These are phyloP conservation scores for Percopsis omiscomaycus DNA, from an alignment of 2,797 vertebrate species.

Conservation along the genomic window DNA sequence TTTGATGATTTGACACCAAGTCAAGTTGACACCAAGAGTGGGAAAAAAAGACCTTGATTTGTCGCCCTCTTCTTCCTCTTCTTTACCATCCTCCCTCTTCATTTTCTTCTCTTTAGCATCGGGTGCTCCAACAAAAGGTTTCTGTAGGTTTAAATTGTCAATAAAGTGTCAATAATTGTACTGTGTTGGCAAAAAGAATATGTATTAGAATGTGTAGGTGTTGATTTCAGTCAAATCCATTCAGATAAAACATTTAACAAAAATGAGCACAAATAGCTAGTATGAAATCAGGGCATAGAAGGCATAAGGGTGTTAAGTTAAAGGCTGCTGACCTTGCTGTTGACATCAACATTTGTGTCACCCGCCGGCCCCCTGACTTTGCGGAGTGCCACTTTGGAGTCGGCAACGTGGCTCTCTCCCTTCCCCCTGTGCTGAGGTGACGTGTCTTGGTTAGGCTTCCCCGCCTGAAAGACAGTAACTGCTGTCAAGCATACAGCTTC, in stretches of 20 bases:
- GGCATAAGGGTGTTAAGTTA: not conserved
- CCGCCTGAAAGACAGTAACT: constrained; percentile 48
- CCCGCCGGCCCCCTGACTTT: constrained; percentile 49
- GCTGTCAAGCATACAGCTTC: not conserved
- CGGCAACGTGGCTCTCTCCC: constrained; percentile 26
- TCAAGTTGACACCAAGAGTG: not conserved
- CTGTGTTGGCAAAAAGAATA: not conserved
- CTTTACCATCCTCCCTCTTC: constrained; percentile 45
- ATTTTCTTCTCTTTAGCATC: constrained; percentile 39
- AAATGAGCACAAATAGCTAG: not conserved
- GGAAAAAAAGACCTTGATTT: constrained; percentile 64
- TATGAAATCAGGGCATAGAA: not conserved
- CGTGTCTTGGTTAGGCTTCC: constrained; percentile 38
- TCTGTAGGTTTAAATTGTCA: constrained; percentile 47
- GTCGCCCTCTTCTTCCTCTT: constrained; percentile 55
- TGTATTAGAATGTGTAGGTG: not conserved
- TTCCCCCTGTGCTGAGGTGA: constrained; percentile 32
- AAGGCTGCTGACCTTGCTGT: constrained; percentile 59
- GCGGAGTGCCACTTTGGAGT: constrained; percentile 30
- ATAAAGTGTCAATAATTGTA: constrained; percentile 10
- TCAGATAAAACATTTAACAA: not conserved
- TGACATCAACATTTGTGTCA: constrained; percentile 34
- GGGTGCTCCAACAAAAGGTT: constrained; percentile 37
- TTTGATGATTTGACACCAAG: too few species aligned
- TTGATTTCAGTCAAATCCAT: not conserved